Percentiles rank a stretch among this genome's conserved stretches.
phyloP scores from a whole-genome alignment of 2,797 vertebrate species.

The Lutjanus argentimaculatus region DNA sequence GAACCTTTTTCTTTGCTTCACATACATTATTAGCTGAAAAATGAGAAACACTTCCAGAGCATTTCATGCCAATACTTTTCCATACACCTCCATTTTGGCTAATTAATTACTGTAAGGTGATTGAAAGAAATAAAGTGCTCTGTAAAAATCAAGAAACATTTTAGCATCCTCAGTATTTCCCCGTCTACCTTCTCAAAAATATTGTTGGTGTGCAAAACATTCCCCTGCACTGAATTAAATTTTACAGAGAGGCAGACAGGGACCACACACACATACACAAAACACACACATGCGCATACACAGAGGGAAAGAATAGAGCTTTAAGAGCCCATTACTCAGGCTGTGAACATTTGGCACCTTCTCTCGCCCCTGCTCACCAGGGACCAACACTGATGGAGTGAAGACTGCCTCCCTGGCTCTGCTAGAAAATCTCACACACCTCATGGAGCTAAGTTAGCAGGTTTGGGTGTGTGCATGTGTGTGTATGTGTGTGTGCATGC shows the following conservation, averaged over 20 bases:
- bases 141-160: conserved; percentile 39
- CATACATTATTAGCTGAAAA: conserved; percentile 36
- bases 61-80: conserved; percentile 32
- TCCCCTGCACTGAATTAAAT: conserved; percentile 34
- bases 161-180: conserved; percentile 31
- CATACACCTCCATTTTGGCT: conserved; percentile 23
- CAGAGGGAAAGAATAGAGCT: conserved; percentile 53
- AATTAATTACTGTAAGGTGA: conserved; percentile 38
- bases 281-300: conserved; percentile 18
- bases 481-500: not conserved
- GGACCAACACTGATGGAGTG: conserved; percentile 72
- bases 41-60: conserved; percentile 36
- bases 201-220: conserved; percentile 30
- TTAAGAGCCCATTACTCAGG: conserved; percentile 78
- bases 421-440: conserved; percentile 42
- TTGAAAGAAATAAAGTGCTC: conserved; percentile 14
- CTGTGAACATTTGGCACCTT: conserved; percentile 77
- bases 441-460: conserved; percentile 4
- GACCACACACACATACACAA: conserved; percentile 24
- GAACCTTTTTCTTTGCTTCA: conserved; percentile 29
- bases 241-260: conserved; percentile 23
- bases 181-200: conserved; percentile 15
- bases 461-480: not conserved
- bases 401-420: conserved; percentile 51
- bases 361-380: conserved; percentile 64